Conservation (phyloP, 2,113 vertebrate species). For the Plectropomus leopardus region DNA sequence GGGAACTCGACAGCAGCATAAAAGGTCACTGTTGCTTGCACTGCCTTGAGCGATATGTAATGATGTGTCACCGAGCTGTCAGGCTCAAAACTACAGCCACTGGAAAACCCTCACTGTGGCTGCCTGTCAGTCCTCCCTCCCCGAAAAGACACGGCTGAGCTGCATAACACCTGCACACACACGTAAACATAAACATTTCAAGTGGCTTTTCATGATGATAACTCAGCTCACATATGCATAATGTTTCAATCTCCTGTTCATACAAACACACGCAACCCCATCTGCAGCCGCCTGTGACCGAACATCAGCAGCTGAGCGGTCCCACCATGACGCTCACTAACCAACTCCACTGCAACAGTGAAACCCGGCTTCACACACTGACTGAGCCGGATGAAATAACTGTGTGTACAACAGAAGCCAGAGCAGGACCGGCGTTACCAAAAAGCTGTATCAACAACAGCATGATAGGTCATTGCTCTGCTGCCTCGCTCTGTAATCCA, state of each 20-base stretch:
- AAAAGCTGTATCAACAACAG: conserved; percentile 71
- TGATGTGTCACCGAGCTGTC: conserved; percentile 78
- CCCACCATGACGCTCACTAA: conserved; percentile 33
- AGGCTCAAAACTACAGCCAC: conserved; percentile 55
- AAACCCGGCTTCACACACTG: conserved; percentile 18
- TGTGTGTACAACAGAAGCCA: conserved; percentile 30
- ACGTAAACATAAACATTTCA: conserved; percentile 8
- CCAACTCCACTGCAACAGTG: conserved; percentile 48
- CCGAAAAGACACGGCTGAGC: conserved; percentile 11
- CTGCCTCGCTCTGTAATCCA: conserved; percentile 59
- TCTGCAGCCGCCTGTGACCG: conserved; percentile 50
- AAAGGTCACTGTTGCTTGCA: conserved; percentile 74
- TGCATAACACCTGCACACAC: conserved; percentile 28
- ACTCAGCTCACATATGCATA: background rate
- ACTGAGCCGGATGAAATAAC: conserved; percentile 36
- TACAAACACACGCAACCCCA: conserved; percentile 28
- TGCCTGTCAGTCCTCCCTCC: conserved; percentile 19
- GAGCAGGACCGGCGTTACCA: conserved; percentile 8
- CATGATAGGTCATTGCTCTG: conserved; percentile 59
- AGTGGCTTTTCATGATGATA: background rate
- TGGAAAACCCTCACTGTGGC: conserved; percentile 53
- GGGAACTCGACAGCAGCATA: conserved; percentile 36
- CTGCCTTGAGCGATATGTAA: conserved; percentile 72
- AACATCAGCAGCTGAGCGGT: conserved; percentile 29
- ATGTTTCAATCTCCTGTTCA: background rate